A percentile compares a stretch with the other conserved stretches of the same genome.
phyloP scores from a whole-genome alignment of 1,140 invertebrate genomes.

The Archivesica marissinica region DNA sequence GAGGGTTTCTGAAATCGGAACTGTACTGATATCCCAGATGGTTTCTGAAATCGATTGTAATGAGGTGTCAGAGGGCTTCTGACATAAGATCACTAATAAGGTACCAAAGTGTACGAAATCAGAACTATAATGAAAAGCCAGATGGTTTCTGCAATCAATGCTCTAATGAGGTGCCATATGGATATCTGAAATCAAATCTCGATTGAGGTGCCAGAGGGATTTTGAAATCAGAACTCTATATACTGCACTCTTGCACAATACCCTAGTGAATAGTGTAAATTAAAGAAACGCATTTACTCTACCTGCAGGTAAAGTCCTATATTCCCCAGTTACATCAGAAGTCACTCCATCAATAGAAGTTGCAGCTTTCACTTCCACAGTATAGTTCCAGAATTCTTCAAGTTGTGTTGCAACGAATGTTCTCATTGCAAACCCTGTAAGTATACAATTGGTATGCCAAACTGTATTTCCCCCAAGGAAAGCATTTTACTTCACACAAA shows the following conservation, averaged over 20 bases:
- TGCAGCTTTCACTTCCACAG: not conserved
- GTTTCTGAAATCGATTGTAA: too few relatives aligned
- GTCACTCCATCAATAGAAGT: not conserved
- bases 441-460: too few relatives aligned
- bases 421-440: not conserved
- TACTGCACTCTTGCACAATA: too few relatives aligned
- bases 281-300: too few relatives aligned
- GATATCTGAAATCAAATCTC: not conserved
- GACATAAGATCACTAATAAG: too few relatives aligned
- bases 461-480: too few relatives aligned
- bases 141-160: not conserved
- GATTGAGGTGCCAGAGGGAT: not conserved
- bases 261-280: too few relatives aligned
- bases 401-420: not conserved
- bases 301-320: conserved; percentile 23
- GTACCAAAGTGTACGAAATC: not conserved
- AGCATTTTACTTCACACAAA: too few relatives aligned
- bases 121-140: not conserved
- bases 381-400: conserved; percentile 39
- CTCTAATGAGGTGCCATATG: not conserved
- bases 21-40: too few relatives aligned
- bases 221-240: not conserved
- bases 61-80: too few relatives aligned
- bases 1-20: too few relatives aligned
- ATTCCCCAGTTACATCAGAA: not conserved